phyloP scores from a whole-genome alignment of 2,113 vertebrate species.

The Crotalus helleri region DNA sequence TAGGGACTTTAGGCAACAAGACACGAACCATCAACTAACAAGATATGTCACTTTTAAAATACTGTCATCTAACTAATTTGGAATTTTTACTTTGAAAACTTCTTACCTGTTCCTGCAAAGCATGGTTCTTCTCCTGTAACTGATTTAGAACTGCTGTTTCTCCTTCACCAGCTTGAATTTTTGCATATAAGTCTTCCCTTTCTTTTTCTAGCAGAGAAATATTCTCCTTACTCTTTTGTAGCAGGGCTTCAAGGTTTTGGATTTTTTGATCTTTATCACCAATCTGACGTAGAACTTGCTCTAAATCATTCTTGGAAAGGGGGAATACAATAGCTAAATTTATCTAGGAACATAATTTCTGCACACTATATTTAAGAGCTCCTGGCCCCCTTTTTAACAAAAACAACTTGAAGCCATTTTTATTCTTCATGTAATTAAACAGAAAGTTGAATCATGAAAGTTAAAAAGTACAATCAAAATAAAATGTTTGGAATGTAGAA shows the following conservation, averaged over 20 bases:
- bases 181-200: slow-evolving; percentile 92
- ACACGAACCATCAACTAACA: neutral
- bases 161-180: slow-evolving; percentile 97
- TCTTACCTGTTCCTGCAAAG: slow-evolving; percentile 88
- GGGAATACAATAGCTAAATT: slow-evolving; percentile 56
- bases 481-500: neutral
- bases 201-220: slow-evolving; percentile 89
- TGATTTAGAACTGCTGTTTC: slow-evolving; percentile 94
- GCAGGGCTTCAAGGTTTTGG: slow-evolving; percentile 95
- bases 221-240: slow-evolving; percentile 95
- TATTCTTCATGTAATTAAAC: neutral
- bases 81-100: neutral
- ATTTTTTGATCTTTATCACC: slow-evolving; percentile 99
- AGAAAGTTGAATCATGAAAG: neutral
- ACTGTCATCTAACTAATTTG: neutral
- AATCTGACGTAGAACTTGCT: slow-evolving; percentile 96
- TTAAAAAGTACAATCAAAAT: neutral
- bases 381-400: neutral
- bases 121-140: slow-evolving; percentile 93
- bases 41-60: neutral
- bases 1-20: neutral
- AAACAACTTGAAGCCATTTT: neutral
- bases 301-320: slow-evolving; percentile 86
- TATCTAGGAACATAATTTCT: slow-evolving; percentile 21
- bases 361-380: neutral